These are phyloP conservation scores for Physella acuta DNA, from an alignment of 1,140 invertebrate species.

Conservation along the genomic window DNA sequence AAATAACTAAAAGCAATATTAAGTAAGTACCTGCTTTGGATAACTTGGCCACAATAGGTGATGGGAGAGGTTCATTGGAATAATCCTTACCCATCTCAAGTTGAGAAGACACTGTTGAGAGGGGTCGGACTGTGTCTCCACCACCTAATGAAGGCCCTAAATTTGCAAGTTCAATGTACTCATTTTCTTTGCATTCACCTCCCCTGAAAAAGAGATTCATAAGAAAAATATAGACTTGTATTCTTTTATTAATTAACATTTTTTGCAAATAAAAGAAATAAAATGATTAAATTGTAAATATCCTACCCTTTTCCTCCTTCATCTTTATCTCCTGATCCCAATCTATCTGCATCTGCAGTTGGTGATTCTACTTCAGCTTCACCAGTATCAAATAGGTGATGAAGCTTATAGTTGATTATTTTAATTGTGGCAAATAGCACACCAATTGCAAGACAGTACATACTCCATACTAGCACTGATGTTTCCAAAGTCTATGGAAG, in stretches of 20 bases:
- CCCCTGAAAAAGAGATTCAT: constrained; percentile 2
- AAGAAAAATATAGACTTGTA: not conserved
- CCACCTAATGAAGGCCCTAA: not conserved
- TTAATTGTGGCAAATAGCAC: constrained; percentile 83
- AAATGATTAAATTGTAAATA: too few species aligned
- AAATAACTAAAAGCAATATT: too few species aligned
- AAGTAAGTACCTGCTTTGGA: constrained; percentile 28
- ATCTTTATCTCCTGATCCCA: constrained; percentile 21
- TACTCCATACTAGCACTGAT: constrained; percentile 80
- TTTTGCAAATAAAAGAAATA: too few species aligned
- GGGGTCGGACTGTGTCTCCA: constrained; percentile 8
- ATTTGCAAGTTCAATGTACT: constrained; percentile 19
- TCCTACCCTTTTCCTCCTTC: constrained; percentile 6
- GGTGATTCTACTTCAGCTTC: constrained; percentile 72
- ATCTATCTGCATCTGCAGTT: constrained; percentile 29
- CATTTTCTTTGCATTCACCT: constrained; percentile 17
- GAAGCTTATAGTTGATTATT: constrained; percentile 85
- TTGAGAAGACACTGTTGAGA: constrained; percentile 15
- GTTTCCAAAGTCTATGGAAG: constrained; percentile 85
- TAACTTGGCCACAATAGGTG: constrained; percentile 14
- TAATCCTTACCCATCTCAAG: constrained; percentile 19
- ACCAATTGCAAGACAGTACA: constrained; percentile 82
- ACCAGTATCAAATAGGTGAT: constrained; percentile 93
- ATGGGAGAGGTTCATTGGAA: constrained; percentile 20
- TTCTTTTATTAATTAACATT: not conserved